Percentiles rank a stretch among this genome's conserved stretches.
These are phyloP conservation scores for Lithobates pipiens DNA, from an alignment of 2,797 vertebrate genomes.

Conservation along the genomic window DNA sequence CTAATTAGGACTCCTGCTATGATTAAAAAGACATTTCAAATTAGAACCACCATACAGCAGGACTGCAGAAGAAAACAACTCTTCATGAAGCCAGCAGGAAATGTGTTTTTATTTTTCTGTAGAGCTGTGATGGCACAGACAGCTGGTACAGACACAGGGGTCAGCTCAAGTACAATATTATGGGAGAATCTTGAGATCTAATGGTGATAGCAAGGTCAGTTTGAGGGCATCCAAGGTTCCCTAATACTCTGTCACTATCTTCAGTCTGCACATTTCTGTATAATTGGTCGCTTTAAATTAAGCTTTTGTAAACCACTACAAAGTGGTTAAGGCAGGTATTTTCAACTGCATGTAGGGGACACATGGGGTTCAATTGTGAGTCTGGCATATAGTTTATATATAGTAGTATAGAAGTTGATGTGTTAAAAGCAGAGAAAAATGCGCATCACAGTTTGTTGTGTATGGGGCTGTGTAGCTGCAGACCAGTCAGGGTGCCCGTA, in stretches of 20 bases:
- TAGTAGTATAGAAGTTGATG: too few species aligned
- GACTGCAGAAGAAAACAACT: constrained; percentile 77
- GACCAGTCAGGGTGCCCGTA: too few species aligned
- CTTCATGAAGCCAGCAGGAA: constrained; percentile 77
- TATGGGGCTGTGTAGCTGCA: too few species aligned
- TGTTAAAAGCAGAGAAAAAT: too few species aligned
- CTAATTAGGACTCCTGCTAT: constrained; percentile 82
- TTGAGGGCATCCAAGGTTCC: constrained; percentile 19
- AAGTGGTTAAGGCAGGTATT: background rate
- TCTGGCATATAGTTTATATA: too few species aligned
- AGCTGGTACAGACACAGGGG: constrained; percentile 63
- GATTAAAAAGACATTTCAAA: constrained; percentile 84
- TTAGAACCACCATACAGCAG: constrained; percentile 72
- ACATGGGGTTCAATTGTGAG: too few species aligned
- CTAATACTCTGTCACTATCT: background rate
- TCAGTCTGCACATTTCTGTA: background rate
- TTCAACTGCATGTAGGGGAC: background rate
- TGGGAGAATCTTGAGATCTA: constrained; percentile 28
- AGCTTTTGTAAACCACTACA: background rate
- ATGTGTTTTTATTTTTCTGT: constrained; percentile 64
- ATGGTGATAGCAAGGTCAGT: constrained; percentile 39
- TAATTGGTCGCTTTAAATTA: background rate
- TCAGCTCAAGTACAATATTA: constrained; percentile 48
- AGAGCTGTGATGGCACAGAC: constrained; percentile 68
- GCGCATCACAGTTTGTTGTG: too few species aligned